These are phyloP conservation scores for Spodoptera picta DNA, from an alignment of 2,888 invertebrate genomes.

Conservation along the genomic window DNA sequence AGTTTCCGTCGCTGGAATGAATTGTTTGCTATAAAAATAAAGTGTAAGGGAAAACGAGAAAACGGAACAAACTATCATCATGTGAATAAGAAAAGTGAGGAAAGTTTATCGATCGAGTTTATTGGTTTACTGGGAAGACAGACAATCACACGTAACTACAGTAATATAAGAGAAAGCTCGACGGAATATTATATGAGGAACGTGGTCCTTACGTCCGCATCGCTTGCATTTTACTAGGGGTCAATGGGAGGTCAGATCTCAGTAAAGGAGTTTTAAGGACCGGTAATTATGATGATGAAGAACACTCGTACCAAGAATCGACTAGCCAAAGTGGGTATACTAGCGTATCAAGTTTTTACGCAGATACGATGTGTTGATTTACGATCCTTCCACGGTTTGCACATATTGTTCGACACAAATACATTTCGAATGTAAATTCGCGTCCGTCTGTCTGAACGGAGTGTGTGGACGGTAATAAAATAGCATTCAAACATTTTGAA, in stretches of 20 bases:
- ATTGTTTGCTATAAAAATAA: slow-evolving; percentile 32
- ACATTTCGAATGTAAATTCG: slow-evolving; percentile 32
- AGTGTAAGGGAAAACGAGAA: slow-evolving; percentile 6
- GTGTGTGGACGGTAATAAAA: slow-evolving; percentile 32
- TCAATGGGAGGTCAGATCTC: not conserved
- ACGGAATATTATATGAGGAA: slow-evolving; percentile 30
- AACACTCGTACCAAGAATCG: not conserved
- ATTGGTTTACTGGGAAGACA: slow-evolving; percentile 37
- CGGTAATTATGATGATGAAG: slow-evolving; percentile 1
- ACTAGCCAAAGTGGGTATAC: not conserved
- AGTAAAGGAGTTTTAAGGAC: not conserved
- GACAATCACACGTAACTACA: slow-evolving; percentile 3
- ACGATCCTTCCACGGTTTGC: not conserved
- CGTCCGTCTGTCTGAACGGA: slow-evolving; percentile 16
- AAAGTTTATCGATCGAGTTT: slow-evolving; percentile 41
- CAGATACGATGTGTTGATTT: slow-evolving; percentile 16
- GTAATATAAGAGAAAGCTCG: slow-evolving; percentile 25
- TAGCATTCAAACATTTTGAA: slow-evolving; percentile 44
- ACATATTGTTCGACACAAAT: slow-evolving; percentile 11
- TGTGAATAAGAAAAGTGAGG: slow-evolving; percentile 28
- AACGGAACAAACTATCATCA: slow-evolving; percentile 30
- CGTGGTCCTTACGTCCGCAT: slow-evolving; percentile 27
- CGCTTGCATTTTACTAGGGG: slow-evolving; percentile 19
- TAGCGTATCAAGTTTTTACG: not conserved
- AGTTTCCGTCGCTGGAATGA: slow-evolving; percentile 12